Evolutionary conservation across 2,113 vertebrate species (phyloP), one percentile per base, ranked within the genome.

Genomic region (Ornithorhynchus anatinus): DNA sequence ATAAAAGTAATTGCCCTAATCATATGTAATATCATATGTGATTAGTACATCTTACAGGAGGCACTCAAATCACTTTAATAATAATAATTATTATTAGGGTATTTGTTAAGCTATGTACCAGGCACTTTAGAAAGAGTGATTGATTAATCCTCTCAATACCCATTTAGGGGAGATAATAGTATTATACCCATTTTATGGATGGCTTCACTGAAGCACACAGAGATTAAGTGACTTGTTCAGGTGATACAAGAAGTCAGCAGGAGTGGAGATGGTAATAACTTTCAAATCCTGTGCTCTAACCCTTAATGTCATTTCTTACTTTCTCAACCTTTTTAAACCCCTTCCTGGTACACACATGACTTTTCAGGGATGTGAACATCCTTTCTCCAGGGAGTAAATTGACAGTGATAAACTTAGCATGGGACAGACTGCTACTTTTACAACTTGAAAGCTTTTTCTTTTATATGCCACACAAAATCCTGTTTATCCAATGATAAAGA

Each of bases 391-490:
- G 32, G 68, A 66, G 7, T 7, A 31, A 73, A 89, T 80, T 71
- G 63, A 77, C 78, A 80, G 60, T 69, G 20, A 68, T 67, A 59
- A 79, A 77, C 70, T 81, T 83, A 63, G 56, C 11, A 77, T 47
- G 6, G 25, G 60, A 52, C 65, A 60, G 64, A 84, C 10, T 33
- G 37, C 20, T 12, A 70, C 33, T 58, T 62, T 8, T 8, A 25
- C 35, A 72, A 37, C 53, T 72, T 68, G 10, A 77, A 75, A 58
- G 22, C 60, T 3, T 74, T 82, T 72, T 53, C 8, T 59, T 29
- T 75, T 19, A 14, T 78, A 57, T 77, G 33, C 53, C 29, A 57
- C 33, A 86, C 5, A 84, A 42, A 80, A 71, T 59, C 2, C 12
- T 52, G 27, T 53, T 50, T 75, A 65, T 58, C 66, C 35, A 58